A percentile compares a stretch with the other conserved stretches of the same genome.
Evolutionary conservation across 2,888 invertebrate genomes (phyloP).

Genomic region (Eupelmus urozonus): DNA sequence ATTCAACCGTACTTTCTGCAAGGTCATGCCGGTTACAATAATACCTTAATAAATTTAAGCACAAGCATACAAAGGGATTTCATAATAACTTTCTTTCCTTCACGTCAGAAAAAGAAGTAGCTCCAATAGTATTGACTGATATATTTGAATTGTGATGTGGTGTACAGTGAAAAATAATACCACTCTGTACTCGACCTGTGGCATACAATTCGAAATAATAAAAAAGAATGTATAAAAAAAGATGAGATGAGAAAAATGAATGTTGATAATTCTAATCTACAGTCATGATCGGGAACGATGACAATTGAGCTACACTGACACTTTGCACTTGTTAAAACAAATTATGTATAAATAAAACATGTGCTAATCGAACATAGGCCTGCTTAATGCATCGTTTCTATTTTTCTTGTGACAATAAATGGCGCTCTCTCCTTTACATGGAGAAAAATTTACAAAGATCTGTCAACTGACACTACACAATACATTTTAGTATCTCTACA

Average conservation of each 20-base stretch:
- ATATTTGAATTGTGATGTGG: slow-evolving; percentile 24
- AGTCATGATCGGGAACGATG: slow-evolving; percentile 19
- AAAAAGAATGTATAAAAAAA: slow-evolving; percentile 38
- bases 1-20: slow-evolving; percentile 12
- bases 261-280: not conserved
- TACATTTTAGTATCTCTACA: slow-evolving; percentile 63
- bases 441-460: slow-evolving; percentile 56
- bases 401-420: slow-evolving; percentile 53
- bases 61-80: slow-evolving; percentile 53
- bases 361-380: slow-evolving; percentile 49
- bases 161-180: slow-evolving; percentile 34
- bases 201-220: slow-evolving; percentile 41
- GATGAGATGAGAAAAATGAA: slow-evolving; percentile 44
- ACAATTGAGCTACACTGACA: slow-evolving; percentile 41
- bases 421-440: slow-evolving; percentile 25
- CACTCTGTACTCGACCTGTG: not conserved
- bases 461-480: slow-evolving; percentile 55
- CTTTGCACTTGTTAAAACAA: slow-evolving; percentile 33
- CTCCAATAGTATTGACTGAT: slow-evolving; percentile 32
- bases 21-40: slow-evolving; percentile 25
- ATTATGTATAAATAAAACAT: slow-evolving; percentile 49
- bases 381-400: slow-evolving; percentile 50
- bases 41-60: slow-evolving; percentile 45
- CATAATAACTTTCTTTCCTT: slow-evolving; percentile 25
- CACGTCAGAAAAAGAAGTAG: slow-evolving; percentile 23